These are phyloP conservation scores for Struthidea cinerea DNA, from an alignment of 2,113 vertebrate genomes.

Conservation along the genomic window DNA sequence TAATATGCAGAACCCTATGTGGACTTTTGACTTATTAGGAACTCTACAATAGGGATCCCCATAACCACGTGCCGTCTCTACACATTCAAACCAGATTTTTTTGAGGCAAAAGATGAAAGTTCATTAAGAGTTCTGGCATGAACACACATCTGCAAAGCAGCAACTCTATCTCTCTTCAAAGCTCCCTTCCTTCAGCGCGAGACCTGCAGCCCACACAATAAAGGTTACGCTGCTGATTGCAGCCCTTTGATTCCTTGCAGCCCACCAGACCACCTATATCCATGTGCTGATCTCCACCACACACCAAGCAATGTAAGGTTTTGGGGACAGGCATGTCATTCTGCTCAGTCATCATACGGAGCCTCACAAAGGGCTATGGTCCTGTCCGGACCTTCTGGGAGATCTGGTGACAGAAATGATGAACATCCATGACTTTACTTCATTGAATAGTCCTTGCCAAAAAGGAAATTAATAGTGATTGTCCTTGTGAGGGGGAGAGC, in stretches of 20 bases:
- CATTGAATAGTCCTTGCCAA: background rate
- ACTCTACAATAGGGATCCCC: background rate
- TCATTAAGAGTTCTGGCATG: background rate
- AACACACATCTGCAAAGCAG: slow-evolving; percentile 11
- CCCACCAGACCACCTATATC: background rate
- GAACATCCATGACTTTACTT: background rate
- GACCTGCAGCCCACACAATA: background rate
- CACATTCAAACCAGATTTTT: slow-evolving; percentile 20
- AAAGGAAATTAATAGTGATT: slow-evolving; percentile 7
- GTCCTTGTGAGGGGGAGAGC: background rate
- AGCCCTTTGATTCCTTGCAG: background rate
- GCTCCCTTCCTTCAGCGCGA: background rate
- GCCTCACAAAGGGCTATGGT: background rate
- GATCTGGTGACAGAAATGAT: background rate
- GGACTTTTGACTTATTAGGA: background rate
- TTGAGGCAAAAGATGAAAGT: slow-evolving; percentile 20
- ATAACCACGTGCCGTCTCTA: background rate
- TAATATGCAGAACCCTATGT: background rate
- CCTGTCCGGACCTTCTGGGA: background rate
- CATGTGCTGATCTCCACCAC: background rate
- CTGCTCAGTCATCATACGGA: background rate
- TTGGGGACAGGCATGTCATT: background rate
- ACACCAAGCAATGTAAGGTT: background rate
- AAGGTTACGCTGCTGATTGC: background rate
- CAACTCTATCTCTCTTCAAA: slow-evolving; percentile 40